phyloP scores from a whole-genome alignment of 37 sponge, comb jelly and placozoan genomes.

The Lycopodina hypogea region DNA sequence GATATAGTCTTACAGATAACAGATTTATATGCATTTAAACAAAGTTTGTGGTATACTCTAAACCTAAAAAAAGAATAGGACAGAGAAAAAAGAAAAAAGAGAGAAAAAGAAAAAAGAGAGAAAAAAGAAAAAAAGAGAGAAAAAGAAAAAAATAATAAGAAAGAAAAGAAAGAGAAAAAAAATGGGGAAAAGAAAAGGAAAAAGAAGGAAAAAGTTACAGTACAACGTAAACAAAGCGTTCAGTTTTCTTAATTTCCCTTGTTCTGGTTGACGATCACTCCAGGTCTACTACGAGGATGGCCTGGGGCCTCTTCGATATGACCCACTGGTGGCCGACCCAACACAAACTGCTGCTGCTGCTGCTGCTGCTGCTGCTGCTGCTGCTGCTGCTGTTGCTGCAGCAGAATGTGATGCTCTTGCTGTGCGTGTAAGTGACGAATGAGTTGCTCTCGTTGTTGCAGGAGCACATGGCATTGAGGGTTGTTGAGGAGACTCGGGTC shows the following conservation, averaged over 20 bases:
- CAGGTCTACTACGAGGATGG: slow-evolving; percentile 26
- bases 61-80: too few relatives aligned
- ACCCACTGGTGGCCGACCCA: not conserved
- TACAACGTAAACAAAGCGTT: too few relatives aligned
- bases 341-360: slow-evolving; percentile 14
- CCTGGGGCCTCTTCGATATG: not conserved
- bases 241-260: not conserved
- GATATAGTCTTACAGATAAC: too few relatives aligned
- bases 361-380: slow-evolving; percentile 33
- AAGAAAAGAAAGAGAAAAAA: too few relatives aligned
- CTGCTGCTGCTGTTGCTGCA: slow-evolving; percentile 4
- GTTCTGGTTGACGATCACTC: slow-evolving; percentile 32
- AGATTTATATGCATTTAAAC: too few relatives aligned
- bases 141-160: too few relatives aligned
- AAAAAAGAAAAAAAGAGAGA: too few relatives aligned
- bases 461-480: slow-evolving; percentile 24
- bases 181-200: too few relatives aligned
- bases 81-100: too few relatives aligned
- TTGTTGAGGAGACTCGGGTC: slow-evolving; percentile 28
- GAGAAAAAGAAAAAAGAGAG: too few relatives aligned
- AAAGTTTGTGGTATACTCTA: too few relatives aligned
- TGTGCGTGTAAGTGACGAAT: not conserved
- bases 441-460: slow-evolving; percentile 9
- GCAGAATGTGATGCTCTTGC: not conserved
- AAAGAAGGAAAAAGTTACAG: too few relatives aligned